Evolutionary conservation across 2,888 invertebrate genomes (phyloP).

Genomic region (Gerosis bhagava): DNA sequence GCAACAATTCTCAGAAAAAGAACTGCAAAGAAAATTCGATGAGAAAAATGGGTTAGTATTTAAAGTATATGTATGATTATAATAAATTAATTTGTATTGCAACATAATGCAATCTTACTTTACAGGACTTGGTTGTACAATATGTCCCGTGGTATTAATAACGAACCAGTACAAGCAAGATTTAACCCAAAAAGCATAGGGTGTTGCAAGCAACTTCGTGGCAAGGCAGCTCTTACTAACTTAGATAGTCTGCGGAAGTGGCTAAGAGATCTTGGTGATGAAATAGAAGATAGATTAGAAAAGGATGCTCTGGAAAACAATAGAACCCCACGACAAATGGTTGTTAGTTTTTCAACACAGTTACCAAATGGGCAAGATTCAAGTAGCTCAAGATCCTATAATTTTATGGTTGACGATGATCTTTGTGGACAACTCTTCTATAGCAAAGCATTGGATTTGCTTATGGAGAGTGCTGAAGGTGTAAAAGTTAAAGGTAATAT

Average conservation of each 20-base stretch:
- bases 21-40: constrained; percentile 89
- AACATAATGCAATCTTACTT: no score
- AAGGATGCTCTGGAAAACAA: constrained; percentile 92
- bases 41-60: constrained; percentile 91
- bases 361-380: constrained; percentile 78
- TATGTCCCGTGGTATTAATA: constrained; percentile 93
- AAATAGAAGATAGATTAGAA: constrained; percentile 91
- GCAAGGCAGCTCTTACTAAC: constrained; percentile 87
- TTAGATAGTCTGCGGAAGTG: constrained; percentile 88
- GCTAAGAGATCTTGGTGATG: constrained; percentile 90
- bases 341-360: constrained; percentile 86
- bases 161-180: constrained; percentile 92
- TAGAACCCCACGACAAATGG: constrained; percentile 90
- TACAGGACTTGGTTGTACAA: constrained; percentile 91
- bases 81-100: no score
- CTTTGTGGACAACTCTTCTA: constrained; percentile 87
- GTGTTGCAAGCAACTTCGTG: constrained; percentile 96
- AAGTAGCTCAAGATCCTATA: constrained; percentile 84
- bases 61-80: no score
- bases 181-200: constrained; percentile 96
- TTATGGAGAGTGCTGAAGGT: constrained; percentile 84
- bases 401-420: constrained; percentile 80
- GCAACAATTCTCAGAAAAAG: constrained; percentile 85
- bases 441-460: constrained; percentile 84
- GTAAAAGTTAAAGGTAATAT: constrained; percentile 59